Base-by-base conservation (phyloP, 2,797 vertebrate genomes). In the Pampus argenteus region DNA sequence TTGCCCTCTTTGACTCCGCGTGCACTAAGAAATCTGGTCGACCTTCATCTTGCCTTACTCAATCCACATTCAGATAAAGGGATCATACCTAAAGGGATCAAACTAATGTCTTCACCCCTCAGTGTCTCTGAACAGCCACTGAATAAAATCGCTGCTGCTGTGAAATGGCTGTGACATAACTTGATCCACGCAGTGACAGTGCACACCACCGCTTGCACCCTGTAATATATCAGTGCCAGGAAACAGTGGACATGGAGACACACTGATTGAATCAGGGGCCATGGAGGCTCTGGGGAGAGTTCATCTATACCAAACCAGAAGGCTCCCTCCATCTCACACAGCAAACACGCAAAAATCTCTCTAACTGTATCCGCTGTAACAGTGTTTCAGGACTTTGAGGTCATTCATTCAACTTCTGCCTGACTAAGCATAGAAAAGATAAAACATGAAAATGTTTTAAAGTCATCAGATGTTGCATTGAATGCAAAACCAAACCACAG, bases 191-290 rank as follows among this genome's bases (percentile, higher is more conserved):
- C 85, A 66, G 88, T 89, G 92, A 94, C 83, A 83, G 84, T 81
- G 58, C 92, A 91, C 91, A 82, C 80, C 82, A 67, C 79, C 65
- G 79, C 76, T 71, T 82, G 85, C 86, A 86, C 91, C 86, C 86
- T 76, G 93, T 79, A 88, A 94, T 95, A 93, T 56, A 95, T 95
- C 95, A 95, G 91, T 94, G 94, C 93, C 94, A 94, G 91, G 86
- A 92, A 88, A 91, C 78, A 79, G 86, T 84, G 88, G 87, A 93
- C 78, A 63, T 79, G 66, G 85, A 92, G 92, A 87, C 83, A 51
- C 68, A 5, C 83, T 93, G 91, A 94, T 94, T 92, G 90, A 94
- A 94, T 94, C 92, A 93, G 88, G 82, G 83, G 86, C 89, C 79
- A 73, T 18, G 29, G 60, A 84, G 77, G 76, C 91, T 90, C 90